A percentile compares a stretch with the other conserved stretches of the same genome.
Evolutionary conservation across 2,113 vertebrate species (phyloP).

Genomic region (Bubalus kerabau): DNA sequence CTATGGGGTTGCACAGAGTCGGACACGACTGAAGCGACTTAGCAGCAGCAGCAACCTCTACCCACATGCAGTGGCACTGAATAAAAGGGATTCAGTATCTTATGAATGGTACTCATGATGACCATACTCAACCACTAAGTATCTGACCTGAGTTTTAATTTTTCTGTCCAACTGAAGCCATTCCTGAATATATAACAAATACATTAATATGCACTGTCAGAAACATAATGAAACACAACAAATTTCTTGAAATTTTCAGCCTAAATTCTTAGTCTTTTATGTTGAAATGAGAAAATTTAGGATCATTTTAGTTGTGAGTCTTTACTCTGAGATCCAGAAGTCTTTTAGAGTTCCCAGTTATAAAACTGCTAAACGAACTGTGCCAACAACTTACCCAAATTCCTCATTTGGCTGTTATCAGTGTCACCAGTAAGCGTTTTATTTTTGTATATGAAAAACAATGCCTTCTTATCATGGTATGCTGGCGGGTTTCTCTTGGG

Average conservation of each 20-base stretch:
- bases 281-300: not conserved
- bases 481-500: not conserved
- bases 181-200: not conserved
- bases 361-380: not conserved
- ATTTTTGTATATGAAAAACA: constrained; percentile 21
- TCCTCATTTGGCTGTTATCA: not conserved
- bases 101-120: not conserved
- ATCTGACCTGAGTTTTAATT: not conserved
- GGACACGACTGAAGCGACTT: no score
- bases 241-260: not conserved
- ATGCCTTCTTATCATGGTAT: not conserved
- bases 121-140: not conserved
- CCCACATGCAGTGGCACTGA: not conserved
- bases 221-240: not conserved
- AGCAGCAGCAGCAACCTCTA: not conserved
- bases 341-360: constrained; percentile 22
- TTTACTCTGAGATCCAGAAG: constrained; percentile 19
- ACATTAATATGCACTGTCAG: not conserved
- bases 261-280: not conserved
- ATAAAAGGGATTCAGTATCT: not conserved
- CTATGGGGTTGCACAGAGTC: no score
- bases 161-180: not conserved
- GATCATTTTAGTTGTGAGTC: constrained; percentile 12
- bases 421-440: not conserved
- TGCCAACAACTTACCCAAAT: not conserved